Evolutionary conservation across 2,797 vertebrate species (phyloP), one percentile per base, ranked within the genome.

Genomic region (Cyclura pinguis): DNA sequence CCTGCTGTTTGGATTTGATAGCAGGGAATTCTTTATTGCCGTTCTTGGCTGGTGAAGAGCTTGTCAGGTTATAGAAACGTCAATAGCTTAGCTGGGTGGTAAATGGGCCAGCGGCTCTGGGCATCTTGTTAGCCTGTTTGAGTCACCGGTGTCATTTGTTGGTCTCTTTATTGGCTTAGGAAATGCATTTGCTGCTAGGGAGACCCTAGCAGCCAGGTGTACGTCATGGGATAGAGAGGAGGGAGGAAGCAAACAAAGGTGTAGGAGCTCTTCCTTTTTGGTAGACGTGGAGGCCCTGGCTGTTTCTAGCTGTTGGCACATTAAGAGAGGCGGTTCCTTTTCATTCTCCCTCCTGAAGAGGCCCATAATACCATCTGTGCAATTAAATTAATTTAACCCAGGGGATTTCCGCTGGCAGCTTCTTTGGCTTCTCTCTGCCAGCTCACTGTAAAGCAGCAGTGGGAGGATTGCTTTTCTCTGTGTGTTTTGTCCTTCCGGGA

Each of bases 321-420:
- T 76, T 88, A 0, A 0, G 0, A 0, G 8, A 42, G n/a, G 20
- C 62, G 3, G 55, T 89, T 47, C 3, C 74, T 0, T 90, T 59
- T 85, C 16, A 20, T 2, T 47, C 8, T n/a, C 82, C 32, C 32
- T 42, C 22, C 9, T 1, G 2, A 78, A 80, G 74, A 80, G 80
- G 57, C 47, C 77, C 0, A 10, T 87, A 80, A 84, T 86, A 13
- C 87, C 89, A 89, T 87, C 80, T 29, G 22, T 50, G 47, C 92
- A 89, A 93, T 91, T 89, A 89, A 84, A 84, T 85, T 84, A 67
- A 80, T 86, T 16, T 77, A 77, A 22, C 57, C 29, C 24, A 47
- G 90, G 89, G 84, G 85, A 84, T 89, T 92, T 93, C 88, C 80
- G 69, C 32, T 62, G 74, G 47, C 50, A 84, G 13, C 2, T 24